phyloP scores from a whole-genome alignment of 2,797 vertebrate species.

The Hypotaenidia philippensis region DNA sequence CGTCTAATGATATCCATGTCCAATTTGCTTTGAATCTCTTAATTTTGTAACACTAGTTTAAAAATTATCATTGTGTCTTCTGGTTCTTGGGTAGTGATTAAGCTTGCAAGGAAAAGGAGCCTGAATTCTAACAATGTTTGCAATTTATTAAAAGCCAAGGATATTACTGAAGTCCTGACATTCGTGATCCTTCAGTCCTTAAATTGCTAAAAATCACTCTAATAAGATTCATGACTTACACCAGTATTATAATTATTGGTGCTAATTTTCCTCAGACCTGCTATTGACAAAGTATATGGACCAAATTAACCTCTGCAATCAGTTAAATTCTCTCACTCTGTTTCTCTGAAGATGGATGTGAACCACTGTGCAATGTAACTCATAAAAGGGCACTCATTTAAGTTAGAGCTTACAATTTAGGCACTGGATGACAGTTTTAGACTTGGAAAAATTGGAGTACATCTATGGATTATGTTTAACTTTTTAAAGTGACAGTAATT shows the following conservation, averaged over 20 bases:
- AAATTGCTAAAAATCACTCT: slow-evolving; percentile 70
- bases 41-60: not conserved
- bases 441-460: not conserved
- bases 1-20: not conserved
- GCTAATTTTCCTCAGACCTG: slow-evolving; percentile 72
- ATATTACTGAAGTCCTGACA: slow-evolving; percentile 75
- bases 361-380: not conserved
- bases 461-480: not conserved
- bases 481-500: slow-evolving; percentile 3
- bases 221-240: slow-evolving; percentile 75
- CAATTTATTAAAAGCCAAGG: slow-evolving; percentile 74
- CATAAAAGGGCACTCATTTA: not conserved
- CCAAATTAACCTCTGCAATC: slow-evolving; percentile 55
- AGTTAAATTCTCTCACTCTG: slow-evolving; percentile 5
- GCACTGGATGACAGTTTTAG: not conserved
- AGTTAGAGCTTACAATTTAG: slow-evolving; percentile 8
- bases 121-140: slow-evolving; percentile 68
- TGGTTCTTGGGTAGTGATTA: slow-evolving; percentile 40
- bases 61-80: not conserved
- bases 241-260: slow-evolving; percentile 55
- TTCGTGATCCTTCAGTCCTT: slow-evolving; percentile 72
- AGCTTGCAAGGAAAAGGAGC: slow-evolving; percentile 46
- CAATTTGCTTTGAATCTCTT: not conserved
- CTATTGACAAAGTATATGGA: slow-evolving; percentile 63
- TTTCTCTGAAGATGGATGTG: slow-evolving; percentile 26